Conservation (phyloP, 1,140 invertebrate species). For the Drosophila rufa region DNA sequence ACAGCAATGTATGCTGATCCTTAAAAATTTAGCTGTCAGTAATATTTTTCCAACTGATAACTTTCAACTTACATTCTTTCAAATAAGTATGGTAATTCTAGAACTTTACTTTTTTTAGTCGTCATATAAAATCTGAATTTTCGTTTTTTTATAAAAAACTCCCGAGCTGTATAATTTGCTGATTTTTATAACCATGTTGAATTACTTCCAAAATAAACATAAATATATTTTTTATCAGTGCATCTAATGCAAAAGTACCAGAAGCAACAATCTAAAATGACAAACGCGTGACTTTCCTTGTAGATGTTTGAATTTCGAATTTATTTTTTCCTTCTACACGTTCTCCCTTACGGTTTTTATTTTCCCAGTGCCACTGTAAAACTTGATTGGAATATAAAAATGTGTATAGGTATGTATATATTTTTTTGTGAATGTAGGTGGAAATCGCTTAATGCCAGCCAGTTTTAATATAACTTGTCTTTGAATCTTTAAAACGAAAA, state of each 20-base stretch:
- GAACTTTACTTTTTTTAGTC: background rate
- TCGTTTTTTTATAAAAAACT: too few relatives aligned
- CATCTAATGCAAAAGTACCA: background rate
- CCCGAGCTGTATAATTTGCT: background rate
- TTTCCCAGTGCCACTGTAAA: conserved; percentile 22
- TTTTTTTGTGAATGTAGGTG: background rate
- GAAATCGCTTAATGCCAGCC: conserved; percentile 15
- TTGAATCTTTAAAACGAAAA: background rate
- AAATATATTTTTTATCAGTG: conserved; percentile 3
- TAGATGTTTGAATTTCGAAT: conserved; percentile 22
- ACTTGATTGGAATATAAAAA: conserved; percentile 6
- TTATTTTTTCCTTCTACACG: conserved; percentile 7
- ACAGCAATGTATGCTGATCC: background rate
- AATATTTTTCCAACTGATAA: background rate
- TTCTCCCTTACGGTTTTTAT: background rate
- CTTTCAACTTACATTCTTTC: background rate
- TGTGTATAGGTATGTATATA: background rate
- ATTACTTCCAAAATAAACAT: background rate
- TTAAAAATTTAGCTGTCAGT: background rate
- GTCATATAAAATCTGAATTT: too few relatives aligned
- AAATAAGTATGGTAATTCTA: background rate
- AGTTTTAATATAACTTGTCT: conserved; percentile 13
- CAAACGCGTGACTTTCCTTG: conserved; percentile 30
- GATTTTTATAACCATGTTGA: background rate
- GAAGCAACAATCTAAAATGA: conserved; percentile 33